Evolutionary conservation across 2,888 invertebrate species (phyloP).

Genomic region (Hirtodrosophila histrioides): DNA sequence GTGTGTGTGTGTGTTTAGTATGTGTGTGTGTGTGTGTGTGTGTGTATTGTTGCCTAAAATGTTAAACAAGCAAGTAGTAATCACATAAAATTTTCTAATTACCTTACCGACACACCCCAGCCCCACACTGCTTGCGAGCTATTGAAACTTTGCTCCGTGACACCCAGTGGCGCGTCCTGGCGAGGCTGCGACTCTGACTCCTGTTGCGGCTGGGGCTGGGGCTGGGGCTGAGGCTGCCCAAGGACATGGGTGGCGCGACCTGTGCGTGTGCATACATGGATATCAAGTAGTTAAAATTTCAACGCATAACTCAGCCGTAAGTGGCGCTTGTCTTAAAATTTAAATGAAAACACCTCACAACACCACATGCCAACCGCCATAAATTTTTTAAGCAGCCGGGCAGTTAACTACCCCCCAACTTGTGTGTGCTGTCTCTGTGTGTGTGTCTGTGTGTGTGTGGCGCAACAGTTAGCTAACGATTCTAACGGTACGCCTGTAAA

Average conservation of each 20-base stretch:
- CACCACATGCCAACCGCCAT: constrained; percentile 29
- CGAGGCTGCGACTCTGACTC: too few relatives aligned
- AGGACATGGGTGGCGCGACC: constrained; percentile 8
- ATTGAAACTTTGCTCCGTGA: constrained; percentile 33
- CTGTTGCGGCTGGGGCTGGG: too few relatives aligned
- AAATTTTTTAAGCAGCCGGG: constrained; percentile 40
- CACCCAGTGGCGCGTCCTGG: constrained; percentile 7
- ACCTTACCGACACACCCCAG: constrained; percentile 55
- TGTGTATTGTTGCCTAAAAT: constrained; percentile 41
- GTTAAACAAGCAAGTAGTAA: constrained; percentile 63
- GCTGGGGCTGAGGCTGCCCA: neutral
- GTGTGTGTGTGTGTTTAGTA: constrained; percentile 16
- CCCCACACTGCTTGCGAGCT: constrained; percentile 3
- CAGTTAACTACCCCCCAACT: constrained; percentile 21
- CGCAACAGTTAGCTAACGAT: constrained; percentile 67
- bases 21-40: constrained; percentile 24
- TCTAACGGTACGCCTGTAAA: constrained; percentile 55
- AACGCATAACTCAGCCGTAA: constrained; percentile 65
- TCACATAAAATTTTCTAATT: constrained; percentile 81
- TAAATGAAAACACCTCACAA: constrained; percentile 64
- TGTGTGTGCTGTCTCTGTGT: constrained; percentile 1
- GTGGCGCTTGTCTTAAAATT: constrained; percentile 63
- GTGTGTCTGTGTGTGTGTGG: constrained; percentile 1
- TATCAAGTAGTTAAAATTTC: constrained; percentile 64
- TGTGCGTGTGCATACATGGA: constrained; percentile 34